phyloP scores from a whole-genome alignment of 2,888 invertebrate genomes.

The Chrysomela aeneicollis region DNA sequence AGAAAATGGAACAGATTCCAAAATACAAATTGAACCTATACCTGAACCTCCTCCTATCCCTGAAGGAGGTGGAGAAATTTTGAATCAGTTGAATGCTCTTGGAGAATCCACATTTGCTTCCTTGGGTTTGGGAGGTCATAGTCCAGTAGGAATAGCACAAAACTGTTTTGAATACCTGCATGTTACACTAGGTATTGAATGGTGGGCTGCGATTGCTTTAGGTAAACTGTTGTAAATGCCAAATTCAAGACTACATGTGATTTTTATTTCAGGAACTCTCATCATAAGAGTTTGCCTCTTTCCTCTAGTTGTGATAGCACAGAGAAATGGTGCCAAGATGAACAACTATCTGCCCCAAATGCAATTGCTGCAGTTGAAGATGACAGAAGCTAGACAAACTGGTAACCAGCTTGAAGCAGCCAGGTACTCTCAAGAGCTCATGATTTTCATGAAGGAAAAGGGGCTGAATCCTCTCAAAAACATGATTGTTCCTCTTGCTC shows the following conservation, averaged over 20 bases:
- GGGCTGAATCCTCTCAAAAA: slow-evolving; percentile 82
- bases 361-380: slow-evolving; percentile 80
- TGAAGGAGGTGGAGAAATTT: slow-evolving; percentile 50
- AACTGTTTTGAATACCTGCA: slow-evolving; percentile 84
- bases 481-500: slow-evolving; percentile 78
- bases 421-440: slow-evolving; percentile 78
- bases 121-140: slow-evolving; percentile 83
- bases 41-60: slow-evolving; percentile 55
- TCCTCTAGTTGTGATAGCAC: slow-evolving; percentile 84
- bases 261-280: slow-evolving; percentile 71
- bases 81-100: slow-evolving; percentile 55
- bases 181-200: slow-evolving; percentile 81
- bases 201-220: slow-evolving; percentile 89
- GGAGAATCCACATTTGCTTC: slow-evolving; percentile 83
- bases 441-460: slow-evolving; percentile 83
- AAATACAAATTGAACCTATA: slow-evolving; percentile 31
- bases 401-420: slow-evolving; percentile 81
- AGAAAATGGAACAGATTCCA: slow-evolving; percentile 15
- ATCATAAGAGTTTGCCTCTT: slow-evolving; percentile 79
- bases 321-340: slow-evolving; percentile 83
- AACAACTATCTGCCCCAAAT: slow-evolving; percentile 87
- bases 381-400: slow-evolving; percentile 85
- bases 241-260: background rate
- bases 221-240: slow-evolving; percentile 60
- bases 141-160: slow-evolving; percentile 85